These are phyloP conservation scores for Electrophaes corylata DNA, from an alignment of 2,888 invertebrate genomes.

Conservation along the genomic window DNA sequence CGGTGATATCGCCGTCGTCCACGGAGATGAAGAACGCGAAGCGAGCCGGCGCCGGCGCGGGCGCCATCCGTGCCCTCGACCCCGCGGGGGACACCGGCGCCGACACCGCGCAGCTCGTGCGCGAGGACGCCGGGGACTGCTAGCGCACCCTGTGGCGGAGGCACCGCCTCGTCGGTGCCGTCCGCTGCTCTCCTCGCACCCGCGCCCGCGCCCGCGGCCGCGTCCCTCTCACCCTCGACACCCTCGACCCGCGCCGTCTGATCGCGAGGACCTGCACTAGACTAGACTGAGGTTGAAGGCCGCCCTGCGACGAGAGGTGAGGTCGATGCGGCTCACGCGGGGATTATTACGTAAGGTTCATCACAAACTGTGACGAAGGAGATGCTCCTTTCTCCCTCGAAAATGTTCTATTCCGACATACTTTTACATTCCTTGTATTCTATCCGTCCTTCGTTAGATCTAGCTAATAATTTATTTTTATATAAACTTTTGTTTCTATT, in stretches of 20 bases:
- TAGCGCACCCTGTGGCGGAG: conserved; percentile 47
- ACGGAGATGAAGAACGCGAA: conserved; percentile 91
- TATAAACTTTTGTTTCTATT: conserved; percentile 35
- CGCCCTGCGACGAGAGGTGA: too few species aligned
- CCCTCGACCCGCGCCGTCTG: conserved; percentile 27
- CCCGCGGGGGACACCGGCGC: conserved; percentile 94
- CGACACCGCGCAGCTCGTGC: conserved; percentile 95
- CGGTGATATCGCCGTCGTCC: conserved; percentile 92
- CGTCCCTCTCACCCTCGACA: conserved; percentile 17
- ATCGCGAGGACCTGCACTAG: too few species aligned
- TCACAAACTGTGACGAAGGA: not conserved
- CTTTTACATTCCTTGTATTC: conserved; percentile 46
- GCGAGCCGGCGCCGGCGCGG: conserved; percentile 64
- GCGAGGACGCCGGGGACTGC: conserved; percentile 90
- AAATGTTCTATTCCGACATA: conserved; percentile 31
- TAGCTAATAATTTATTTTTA: conserved; percentile 54
- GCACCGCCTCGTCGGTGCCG: conserved; percentile 12
- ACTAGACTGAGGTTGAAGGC: too few species aligned
- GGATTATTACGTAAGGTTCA: not conserved
- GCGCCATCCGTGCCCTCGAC: conserved; percentile 91
- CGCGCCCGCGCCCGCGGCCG: conserved; percentile 27
- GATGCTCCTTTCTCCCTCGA: not conserved
- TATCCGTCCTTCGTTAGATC: conserved; percentile 60
- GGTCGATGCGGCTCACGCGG: not conserved
- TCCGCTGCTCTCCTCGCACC: conserved; percentile 16